A percentile compares a stretch with the other conserved stretches of the same genome.
These are phyloP conservation scores for Torymus aiolomorphi DNA, from an alignment of 2,888 invertebrate species.

Conservation along the genomic window DNA sequence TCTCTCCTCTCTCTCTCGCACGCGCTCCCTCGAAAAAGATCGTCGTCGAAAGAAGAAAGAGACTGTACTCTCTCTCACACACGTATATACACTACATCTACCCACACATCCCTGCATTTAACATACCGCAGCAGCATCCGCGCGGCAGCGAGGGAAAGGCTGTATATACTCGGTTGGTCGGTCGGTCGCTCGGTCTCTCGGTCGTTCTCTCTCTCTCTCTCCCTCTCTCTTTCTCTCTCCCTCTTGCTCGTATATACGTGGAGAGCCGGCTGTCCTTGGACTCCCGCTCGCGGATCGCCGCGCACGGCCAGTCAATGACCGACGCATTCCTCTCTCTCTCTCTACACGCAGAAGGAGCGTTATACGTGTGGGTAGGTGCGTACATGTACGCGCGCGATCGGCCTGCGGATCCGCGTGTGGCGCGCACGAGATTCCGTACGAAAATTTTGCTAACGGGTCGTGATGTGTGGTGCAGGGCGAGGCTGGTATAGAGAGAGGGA, in stretches of 20 bases:
- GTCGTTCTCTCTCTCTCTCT: constrained; percentile 42
- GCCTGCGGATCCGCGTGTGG: no score
- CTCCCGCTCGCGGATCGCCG: constrained; percentile 71
- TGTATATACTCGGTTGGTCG: constrained; percentile 60
- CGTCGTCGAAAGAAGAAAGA: no score
- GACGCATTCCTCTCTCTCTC: constrained; percentile 60
- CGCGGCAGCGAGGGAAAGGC: constrained; percentile 23
- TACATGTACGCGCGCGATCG: no score
- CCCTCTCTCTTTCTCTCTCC: neutral
- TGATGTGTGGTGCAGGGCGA: no score
- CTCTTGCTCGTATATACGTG: neutral
- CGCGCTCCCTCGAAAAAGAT: neutral
- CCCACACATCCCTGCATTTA: neutral
- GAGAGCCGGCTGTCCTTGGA: constrained; percentile 74
- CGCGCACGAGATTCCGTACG: no score
- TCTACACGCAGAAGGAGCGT: neutral
- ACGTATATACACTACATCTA: neutral
- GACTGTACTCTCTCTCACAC: no score
- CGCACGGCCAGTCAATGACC: constrained; percentile 75
- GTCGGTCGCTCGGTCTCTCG: constrained; percentile 59
- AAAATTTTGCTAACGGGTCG: no score
- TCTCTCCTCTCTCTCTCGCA: constrained; percentile 41
- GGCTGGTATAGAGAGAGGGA: no score
- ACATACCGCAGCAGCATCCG: neutral
- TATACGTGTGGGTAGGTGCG: no score